Percentiles rank a stretch among this genome's conserved stretches.
These are phyloP conservation scores for Cacatua alba DNA, from an alignment of 2,113 vertebrate genomes.

Conservation along the genomic window DNA sequence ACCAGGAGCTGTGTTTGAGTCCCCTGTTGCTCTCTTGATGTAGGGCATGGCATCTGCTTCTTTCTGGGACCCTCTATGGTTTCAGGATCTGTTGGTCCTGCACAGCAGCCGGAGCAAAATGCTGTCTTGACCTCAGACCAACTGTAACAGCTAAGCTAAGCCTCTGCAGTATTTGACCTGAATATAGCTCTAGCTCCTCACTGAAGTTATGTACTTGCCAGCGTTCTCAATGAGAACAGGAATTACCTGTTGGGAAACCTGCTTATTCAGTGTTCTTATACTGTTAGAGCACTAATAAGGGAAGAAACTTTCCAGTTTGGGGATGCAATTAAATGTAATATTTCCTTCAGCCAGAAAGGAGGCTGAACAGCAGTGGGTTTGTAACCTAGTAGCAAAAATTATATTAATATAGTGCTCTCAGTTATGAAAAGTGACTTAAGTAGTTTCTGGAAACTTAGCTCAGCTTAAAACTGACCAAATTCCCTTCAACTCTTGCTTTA, in stretches of 20 bases:
- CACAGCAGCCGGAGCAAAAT: neutral
- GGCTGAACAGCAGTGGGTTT: neutral
- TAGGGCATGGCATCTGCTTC: neutral
- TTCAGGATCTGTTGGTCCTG: neutral
- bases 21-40: neutral
- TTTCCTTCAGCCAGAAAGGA: neutral
- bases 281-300: neutral
- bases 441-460: constrained; percentile 21
- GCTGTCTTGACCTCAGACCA: neutral
- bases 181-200: neutral
- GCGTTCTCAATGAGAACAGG: neutral
- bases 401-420: neutral
- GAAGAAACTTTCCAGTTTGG: neutral
- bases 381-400: neutral
- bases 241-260: constrained; percentile 24
- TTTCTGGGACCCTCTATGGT: neutral
- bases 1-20: neutral
- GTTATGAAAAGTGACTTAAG: constrained; percentile 5
- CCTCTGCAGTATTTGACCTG: neutral
- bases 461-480: neutral
- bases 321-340: neutral
- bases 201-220: neutral
- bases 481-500: neutral
- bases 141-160: neutral
- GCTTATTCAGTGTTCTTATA: neutral